Conservation (phyloP, 2,797 vertebrate genomes). For the Petrocephalus schoutedeni region DNA sequence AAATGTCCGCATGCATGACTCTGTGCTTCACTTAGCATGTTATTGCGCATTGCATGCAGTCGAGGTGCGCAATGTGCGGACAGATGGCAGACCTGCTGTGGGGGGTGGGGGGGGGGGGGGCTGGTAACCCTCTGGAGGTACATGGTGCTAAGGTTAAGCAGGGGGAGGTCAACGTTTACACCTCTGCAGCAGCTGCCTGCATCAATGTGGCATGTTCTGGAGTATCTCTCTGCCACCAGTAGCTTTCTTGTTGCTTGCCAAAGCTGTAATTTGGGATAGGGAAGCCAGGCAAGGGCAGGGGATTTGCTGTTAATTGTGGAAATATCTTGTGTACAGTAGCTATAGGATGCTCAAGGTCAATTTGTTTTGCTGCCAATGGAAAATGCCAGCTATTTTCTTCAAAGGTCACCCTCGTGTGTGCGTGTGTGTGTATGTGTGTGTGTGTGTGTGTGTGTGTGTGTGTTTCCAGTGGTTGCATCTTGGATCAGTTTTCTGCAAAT, state of each 20-base stretch:
- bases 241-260: neutral
- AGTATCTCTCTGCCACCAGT: neutral
- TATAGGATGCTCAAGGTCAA: neutral
- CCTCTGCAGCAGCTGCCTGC: neutral
- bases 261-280: neutral
- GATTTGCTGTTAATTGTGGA: neutral
- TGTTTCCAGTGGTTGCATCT: neutral
- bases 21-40: neutral
- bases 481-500: neutral
- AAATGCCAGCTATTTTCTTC: slow-evolving; percentile 1
- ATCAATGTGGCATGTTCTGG: neutral
- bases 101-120: neutral
- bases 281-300: no score
- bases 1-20: neutral
- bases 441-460: neutral
- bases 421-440: neutral
- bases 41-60: neutral
- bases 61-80: no score
- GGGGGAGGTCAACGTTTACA: neutral
- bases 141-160: neutral
- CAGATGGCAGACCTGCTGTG: neutral
- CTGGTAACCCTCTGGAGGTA: neutral
- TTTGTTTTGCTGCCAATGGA: neutral
- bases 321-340: neutral
- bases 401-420: neutral